These are phyloP conservation scores for Ictalurus punctatus DNA, from an alignment of 2,113 vertebrate species.

Conservation along the genomic window DNA sequence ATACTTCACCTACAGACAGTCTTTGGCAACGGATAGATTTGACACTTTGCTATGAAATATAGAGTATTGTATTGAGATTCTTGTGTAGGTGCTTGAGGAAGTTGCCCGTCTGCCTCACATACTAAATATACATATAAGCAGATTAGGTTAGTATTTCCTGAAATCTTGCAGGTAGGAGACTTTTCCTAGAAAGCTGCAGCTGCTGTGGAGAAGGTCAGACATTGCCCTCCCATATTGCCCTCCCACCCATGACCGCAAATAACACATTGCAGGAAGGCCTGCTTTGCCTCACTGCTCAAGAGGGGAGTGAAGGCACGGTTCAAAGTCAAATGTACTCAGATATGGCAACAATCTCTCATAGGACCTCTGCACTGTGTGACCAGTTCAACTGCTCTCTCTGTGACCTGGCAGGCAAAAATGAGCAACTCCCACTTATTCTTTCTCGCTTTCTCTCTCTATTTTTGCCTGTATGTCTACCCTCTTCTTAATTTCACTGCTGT, in stretches of 20 bases:
- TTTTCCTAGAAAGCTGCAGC: slow-evolving; percentile 49
- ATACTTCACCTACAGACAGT: slow-evolving; percentile 41
- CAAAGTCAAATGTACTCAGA: slow-evolving; percentile 83
- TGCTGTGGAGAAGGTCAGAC: slow-evolving; percentile 37
- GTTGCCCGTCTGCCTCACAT: not conserved
- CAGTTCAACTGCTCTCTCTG: slow-evolving; percentile 38
- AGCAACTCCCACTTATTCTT: slow-evolving; percentile 49
- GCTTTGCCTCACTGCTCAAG: slow-evolving; percentile 60
- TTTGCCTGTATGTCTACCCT: not conserved
- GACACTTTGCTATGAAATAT: slow-evolving; percentile 39
- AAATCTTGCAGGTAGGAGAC: slow-evolving; percentile 40
- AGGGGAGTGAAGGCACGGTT: slow-evolving; percentile 76
- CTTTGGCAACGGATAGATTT: slow-evolving; percentile 11
- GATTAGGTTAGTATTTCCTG: slow-evolving; percentile 38
- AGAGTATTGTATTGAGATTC: slow-evolving; percentile 50
- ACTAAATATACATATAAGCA: slow-evolving; percentile 35
- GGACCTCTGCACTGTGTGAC: slow-evolving; percentile 65
- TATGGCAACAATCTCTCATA: slow-evolving; percentile 79
- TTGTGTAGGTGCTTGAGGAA: not conserved
- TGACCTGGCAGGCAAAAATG: slow-evolving; percentile 79
- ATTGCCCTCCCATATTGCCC: slow-evolving; percentile 53
- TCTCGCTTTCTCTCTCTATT: not conserved
- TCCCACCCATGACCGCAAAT: slow-evolving; percentile 72
- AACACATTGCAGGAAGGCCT: slow-evolving; percentile 77
- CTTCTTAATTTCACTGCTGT: not conserved